Evolutionary conservation across 2,888 invertebrate species (phyloP).

Genomic region (Agriopis leucophaearia): DNA sequence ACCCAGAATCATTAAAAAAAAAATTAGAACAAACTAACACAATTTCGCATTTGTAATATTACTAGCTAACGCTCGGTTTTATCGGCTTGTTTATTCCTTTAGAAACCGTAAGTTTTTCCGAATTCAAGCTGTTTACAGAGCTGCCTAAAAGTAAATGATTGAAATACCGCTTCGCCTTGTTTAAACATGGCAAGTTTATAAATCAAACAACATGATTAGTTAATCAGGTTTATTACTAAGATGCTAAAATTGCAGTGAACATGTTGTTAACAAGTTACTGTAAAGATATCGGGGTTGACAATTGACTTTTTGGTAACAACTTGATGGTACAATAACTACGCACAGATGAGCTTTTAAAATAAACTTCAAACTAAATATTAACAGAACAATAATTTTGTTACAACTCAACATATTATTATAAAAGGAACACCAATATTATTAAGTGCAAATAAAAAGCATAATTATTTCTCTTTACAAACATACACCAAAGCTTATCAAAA

Average conservation of each 20-base stretch:
- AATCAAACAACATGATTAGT: conserved; percentile 62
- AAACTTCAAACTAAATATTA: conserved; percentile 63
- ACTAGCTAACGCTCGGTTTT: too few relatives aligned
- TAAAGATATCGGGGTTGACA: conserved; percentile 60
- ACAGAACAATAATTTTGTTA: conserved; percentile 67
- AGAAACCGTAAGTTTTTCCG: too few relatives aligned
- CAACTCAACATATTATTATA: conserved; percentile 60
- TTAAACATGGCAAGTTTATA: conserved; percentile 9
- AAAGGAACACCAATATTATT: conserved; percentile 57
- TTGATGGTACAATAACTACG: conserved; percentile 59
- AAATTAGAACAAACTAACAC: too few relatives aligned
- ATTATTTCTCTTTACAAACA: conserved; percentile 43
- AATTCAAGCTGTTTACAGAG: too few relatives aligned
- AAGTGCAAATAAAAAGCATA: conserved; percentile 57
- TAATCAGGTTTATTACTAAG: conserved; percentile 81
- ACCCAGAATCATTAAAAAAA: too few relatives aligned
- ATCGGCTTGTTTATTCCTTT: too few relatives aligned
- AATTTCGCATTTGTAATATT: too few relatives aligned
- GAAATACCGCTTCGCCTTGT: too few relatives aligned
- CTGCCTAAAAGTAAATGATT: too few relatives aligned
- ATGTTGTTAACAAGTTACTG: conserved; percentile 67
- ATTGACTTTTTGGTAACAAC: conserved; percentile 81
- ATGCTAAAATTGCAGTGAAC: conserved; percentile 77
- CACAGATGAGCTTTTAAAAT: conserved; percentile 58
- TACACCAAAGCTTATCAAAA: conserved; percentile 59